These are phyloP conservation scores for Oreochromis grahami DNA, from an alignment of 2,797 vertebrate genomes.

Conservation along the genomic window DNA sequence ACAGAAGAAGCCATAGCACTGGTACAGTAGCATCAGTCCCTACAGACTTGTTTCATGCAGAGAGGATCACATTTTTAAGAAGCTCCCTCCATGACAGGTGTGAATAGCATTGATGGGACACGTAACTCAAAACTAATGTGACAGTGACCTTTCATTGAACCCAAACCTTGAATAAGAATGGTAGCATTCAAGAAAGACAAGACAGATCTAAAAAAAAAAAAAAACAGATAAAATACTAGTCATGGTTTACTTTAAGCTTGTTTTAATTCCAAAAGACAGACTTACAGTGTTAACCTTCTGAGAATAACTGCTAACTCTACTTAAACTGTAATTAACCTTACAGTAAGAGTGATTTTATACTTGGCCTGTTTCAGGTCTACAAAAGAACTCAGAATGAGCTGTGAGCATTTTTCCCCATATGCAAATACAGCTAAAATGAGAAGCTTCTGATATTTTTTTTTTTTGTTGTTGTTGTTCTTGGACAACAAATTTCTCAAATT, in stretches of 20 bases:
- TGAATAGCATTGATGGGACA: conserved; percentile 29
- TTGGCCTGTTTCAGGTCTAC: not conserved
- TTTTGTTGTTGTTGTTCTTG: not conserved
- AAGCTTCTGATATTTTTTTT: not conserved
- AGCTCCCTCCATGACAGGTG: conserved; percentile 4
- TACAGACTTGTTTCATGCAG: conserved; percentile 12
- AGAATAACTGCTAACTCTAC: not conserved
- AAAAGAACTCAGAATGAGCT: not conserved
- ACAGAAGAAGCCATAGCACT: not conserved
- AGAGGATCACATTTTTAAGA: conserved; percentile 40
- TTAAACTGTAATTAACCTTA: not conserved
- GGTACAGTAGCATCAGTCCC: not conserved
- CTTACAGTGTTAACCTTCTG: not conserved
- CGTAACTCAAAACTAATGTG: conserved; percentile 12
- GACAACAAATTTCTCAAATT: not conserved
- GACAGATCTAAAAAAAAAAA: not conserved
- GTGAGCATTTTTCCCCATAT: not conserved
- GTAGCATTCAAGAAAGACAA: not conserved
- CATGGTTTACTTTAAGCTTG: not conserved
- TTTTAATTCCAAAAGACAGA: not conserved
- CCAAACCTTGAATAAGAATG: not conserved
- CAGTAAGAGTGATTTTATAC: not conserved
- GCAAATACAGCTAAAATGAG: not conserved
- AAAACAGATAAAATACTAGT: not conserved
- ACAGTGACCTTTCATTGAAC: conserved; percentile 15